phyloP scores from a whole-genome alignment of 2,797 vertebrate species.

The Falco cherrug region DNA sequence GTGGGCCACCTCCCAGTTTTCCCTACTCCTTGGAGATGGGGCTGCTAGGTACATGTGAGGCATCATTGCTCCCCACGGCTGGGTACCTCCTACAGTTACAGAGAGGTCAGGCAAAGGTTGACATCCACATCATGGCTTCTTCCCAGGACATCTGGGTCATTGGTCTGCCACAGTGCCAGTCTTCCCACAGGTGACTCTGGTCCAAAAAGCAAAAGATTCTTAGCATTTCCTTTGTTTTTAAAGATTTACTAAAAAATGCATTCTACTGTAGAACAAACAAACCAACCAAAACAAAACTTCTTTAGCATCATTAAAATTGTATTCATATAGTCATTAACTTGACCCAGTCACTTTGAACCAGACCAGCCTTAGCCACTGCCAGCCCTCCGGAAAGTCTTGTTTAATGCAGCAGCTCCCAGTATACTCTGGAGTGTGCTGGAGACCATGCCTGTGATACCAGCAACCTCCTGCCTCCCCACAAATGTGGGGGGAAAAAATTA shows the following conservation, averaged over 20 bases:
- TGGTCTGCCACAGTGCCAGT: background rate
- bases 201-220: background rate
- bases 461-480: background rate
- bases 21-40: background rate
- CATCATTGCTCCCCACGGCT: background rate
- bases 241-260: background rate
- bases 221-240: background rate
- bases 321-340: background rate
- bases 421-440: background rate
- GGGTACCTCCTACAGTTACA: background rate
- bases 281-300: background rate
- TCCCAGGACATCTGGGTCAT: background rate
- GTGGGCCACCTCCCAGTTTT: background rate
- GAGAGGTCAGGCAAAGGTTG: background rate
- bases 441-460: background rate
- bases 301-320: background rate
- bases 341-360: background rate
- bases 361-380: background rate
- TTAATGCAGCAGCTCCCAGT: background rate
- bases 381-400: background rate
- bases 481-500: accelerated
- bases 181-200: background rate
- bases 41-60: accelerated
- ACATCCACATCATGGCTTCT: background rate
- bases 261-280: background rate